Conservation (phyloP, 2,888 invertebrate genomes). For the Xestia c-nigrum region DNA sequence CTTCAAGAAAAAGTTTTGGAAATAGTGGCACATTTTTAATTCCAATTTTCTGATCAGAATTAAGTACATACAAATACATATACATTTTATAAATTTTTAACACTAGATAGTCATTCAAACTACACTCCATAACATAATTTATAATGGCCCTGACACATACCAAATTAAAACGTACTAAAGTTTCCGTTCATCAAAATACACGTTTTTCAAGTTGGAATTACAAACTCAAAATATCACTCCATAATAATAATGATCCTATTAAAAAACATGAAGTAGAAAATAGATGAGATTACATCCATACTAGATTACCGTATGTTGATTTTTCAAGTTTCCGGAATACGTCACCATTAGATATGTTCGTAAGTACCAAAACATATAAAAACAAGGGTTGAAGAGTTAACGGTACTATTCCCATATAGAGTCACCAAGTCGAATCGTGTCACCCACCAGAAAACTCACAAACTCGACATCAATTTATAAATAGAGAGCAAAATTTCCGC, state of each 20-base stretch:
- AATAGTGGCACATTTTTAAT: conserved; percentile 9
- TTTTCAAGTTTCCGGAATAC: background rate
- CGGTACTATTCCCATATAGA: conserved; percentile 8
- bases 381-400: background rate
- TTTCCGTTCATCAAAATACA: background rate
- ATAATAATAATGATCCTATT: background rate
- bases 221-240: background rate
- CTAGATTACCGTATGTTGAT: background rate
- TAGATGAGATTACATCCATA: background rate
- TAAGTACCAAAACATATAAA: background rate
- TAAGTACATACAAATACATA: background rate
- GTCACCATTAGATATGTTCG: background rate
- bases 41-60: background rate
- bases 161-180: background rate
- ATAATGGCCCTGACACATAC: background rate
- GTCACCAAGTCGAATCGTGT: conserved; percentile 72
- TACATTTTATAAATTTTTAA: background rate
- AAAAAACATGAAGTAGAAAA: background rate
- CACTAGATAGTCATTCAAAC: background rate
- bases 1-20: background rate
- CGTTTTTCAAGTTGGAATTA: background rate
- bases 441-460: conserved; percentile 76
- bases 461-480: conserved; percentile 84
- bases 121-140: background rate
- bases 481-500: conserved; percentile 82